A percentile compares a stretch with the other conserved stretches of the same genome.
Evolutionary conservation across 2,113 vertebrate genomes (phyloP).

Genomic region (Gambusia affinis): DNA sequence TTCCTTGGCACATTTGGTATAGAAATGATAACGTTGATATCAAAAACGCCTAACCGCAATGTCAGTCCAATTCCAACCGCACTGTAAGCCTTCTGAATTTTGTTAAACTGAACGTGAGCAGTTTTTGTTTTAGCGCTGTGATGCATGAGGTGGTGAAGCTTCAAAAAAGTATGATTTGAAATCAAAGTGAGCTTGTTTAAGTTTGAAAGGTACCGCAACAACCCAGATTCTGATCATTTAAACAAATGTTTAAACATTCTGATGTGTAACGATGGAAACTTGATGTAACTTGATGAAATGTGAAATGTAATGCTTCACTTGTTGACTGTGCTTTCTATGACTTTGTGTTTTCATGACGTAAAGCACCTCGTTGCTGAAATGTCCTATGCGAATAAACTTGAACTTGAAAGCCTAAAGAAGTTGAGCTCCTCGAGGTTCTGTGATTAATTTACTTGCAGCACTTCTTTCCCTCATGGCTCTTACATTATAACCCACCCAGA

Average conservation of each 20-base stretch:
- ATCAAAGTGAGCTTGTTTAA: slow-evolving; percentile 12
- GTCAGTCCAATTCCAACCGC: neutral
- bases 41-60: neutral
- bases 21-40: slow-evolving; percentile 10
- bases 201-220: slow-evolving; percentile 1
- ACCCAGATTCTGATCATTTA: neutral
- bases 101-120: slow-evolving; percentile 7
- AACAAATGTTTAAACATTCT: neutral
- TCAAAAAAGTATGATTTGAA: slow-evolving; percentile 24
- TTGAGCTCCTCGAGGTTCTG: neutral
- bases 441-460: slow-evolving; percentile 15
- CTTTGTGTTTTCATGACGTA: too few relatives aligned
- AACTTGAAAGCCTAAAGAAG: neutral
- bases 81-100: neutral
- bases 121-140: neutral
- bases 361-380: too few relatives aligned
- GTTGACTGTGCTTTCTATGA: too few relatives aligned
- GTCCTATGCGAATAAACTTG: too few relatives aligned
- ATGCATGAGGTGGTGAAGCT: slow-evolving; percentile 8
- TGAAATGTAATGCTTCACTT: too few relatives aligned
- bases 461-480: slow-evolving; percentile 23
- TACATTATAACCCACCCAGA: slow-evolving; percentile 11
- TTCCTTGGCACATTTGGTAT: neutral
- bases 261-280: too few relatives aligned
- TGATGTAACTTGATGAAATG: too few relatives aligned